Evolutionary conservation across 2,888 invertebrate genomes (phyloP).

Genomic region (Tenthredo mesomela): DNA sequence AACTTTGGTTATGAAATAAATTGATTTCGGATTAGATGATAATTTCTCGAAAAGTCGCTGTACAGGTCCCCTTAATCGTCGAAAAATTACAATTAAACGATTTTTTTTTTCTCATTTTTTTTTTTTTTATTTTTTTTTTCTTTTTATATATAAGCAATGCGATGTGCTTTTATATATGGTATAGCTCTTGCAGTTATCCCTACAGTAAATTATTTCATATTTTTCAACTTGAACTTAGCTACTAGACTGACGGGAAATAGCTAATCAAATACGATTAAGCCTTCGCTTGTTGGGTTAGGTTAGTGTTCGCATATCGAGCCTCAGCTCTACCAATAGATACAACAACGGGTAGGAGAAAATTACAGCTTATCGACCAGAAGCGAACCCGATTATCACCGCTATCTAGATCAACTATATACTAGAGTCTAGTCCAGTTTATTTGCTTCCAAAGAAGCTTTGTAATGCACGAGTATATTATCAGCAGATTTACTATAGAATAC

Average conservation of each 20-base stretch:
- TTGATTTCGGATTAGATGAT: no score
- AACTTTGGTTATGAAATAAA: no score
- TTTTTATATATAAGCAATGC: no score
- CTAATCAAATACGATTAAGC: slow-evolving; percentile 49
- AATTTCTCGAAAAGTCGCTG: no score
- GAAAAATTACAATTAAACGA: not conserved
- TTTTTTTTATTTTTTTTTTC: not conserved
- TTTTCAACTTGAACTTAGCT: slow-evolving; percentile 51
- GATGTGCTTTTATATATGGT: not conserved
- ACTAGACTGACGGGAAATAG: slow-evolving; percentile 40
- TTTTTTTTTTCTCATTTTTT: not conserved
- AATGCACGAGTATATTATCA: not conserved
- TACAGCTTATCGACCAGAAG: slow-evolving; percentile 30
- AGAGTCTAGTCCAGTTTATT: not conserved
- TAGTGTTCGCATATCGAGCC: slow-evolving; percentile 45
- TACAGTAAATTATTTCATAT: slow-evolving; percentile 3
- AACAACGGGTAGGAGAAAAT: slow-evolving; percentile 29
- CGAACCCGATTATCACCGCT: slow-evolving; percentile 10
- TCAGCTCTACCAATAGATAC: not conserved
- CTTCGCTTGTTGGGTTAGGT: slow-evolving; percentile 40
- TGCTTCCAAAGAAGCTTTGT: not conserved
- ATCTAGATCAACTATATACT: not conserved
- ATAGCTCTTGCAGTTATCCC: not conserved
- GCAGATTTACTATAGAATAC: no score
- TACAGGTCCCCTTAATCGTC: no score